These are phyloP conservation scores for Papilio gigon DNA, from an alignment of 2,888 invertebrate species.

Conservation along the genomic window DNA sequence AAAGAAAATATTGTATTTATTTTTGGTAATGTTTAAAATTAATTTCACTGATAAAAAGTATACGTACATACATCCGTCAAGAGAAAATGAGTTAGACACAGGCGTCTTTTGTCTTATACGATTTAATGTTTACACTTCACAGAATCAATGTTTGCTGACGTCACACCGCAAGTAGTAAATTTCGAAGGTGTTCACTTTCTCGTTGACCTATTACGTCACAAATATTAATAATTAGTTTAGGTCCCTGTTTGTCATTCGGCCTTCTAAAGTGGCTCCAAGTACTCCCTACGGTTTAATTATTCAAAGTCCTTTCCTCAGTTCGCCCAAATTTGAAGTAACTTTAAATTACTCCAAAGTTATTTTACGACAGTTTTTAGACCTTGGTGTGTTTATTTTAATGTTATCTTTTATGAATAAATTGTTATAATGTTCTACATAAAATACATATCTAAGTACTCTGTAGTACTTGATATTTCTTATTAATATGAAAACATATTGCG, in stretches of 20 bases:
- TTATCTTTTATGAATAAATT: not conserved
- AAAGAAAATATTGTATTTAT: too few relatives aligned
- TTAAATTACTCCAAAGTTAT: constrained; percentile 11
- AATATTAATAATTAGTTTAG: constrained; percentile 13
- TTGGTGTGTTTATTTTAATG: not conserved
- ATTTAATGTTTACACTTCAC: too few relatives aligned
- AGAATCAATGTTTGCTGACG: not conserved
- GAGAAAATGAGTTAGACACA: too few relatives aligned
- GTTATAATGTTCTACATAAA: too few relatives aligned
- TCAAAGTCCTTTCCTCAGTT: constrained; percentile 6
- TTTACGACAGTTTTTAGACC: constrained; percentile 7
- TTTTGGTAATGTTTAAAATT: too few relatives aligned
- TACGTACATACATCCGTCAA: too few relatives aligned
- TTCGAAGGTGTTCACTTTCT: not conserved
- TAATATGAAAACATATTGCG: too few relatives aligned
- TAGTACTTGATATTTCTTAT: too few relatives aligned
- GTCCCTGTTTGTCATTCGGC: constrained; percentile 2
- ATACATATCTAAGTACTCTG: too few relatives aligned
- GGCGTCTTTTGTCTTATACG: too few relatives aligned
- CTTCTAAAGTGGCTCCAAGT: constrained; percentile 16
- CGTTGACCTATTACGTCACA: not conserved
- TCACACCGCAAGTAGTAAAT: not conserved
- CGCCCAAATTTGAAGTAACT: constrained; percentile 12
- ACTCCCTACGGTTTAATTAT: constrained; percentile 19
- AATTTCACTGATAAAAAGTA: too few relatives aligned